phyloP scores from a whole-genome alignment of 2,888 invertebrate species.

The Sepiola atlantica region DNA sequence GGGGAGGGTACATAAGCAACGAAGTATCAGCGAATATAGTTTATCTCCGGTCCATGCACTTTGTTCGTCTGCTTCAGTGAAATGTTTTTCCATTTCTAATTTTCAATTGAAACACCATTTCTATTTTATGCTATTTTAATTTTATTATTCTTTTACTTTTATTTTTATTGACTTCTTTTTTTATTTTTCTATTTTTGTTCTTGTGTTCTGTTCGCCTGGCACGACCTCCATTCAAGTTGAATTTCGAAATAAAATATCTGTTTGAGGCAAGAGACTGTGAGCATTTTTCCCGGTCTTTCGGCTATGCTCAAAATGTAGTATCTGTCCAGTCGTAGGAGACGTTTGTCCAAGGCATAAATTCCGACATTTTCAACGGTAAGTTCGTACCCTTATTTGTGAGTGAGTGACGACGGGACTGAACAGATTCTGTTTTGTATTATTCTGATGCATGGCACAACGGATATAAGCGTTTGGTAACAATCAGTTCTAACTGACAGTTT shows the following conservation, averaged over 20 bases:
- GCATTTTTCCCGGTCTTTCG: too few species aligned
- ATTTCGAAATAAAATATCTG: constrained; percentile 8
- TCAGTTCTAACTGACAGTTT: too few species aligned
- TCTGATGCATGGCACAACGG: too few species aligned
- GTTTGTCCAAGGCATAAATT: too few species aligned
- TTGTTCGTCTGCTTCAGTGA: constrained; percentile 8
- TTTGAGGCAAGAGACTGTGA: background rate
- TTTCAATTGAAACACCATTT: background rate
- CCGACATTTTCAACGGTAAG: too few species aligned
- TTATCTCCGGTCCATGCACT: background rate
- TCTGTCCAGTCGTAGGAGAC: too few species aligned
- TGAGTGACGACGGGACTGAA: too few species aligned
- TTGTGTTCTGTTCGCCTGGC: background rate
- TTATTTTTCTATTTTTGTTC: background rate
- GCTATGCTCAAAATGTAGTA: too few species aligned
- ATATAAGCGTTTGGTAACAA: too few species aligned
- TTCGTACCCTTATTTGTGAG: too few species aligned
- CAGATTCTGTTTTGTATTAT: too few species aligned
- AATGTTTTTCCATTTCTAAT: background rate
- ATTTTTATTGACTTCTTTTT: constrained; percentile 18
- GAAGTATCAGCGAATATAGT: background rate
- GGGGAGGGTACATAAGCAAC: background rate
- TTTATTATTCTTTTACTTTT: background rate
- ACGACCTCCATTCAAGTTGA: background rate
- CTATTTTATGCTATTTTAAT: too few species aligned